Evolutionary conservation across 2,888 invertebrate species (phyloP), one percentile per base, ranked within the genome.

Genomic region (Linyphia triangularis): DNA sequence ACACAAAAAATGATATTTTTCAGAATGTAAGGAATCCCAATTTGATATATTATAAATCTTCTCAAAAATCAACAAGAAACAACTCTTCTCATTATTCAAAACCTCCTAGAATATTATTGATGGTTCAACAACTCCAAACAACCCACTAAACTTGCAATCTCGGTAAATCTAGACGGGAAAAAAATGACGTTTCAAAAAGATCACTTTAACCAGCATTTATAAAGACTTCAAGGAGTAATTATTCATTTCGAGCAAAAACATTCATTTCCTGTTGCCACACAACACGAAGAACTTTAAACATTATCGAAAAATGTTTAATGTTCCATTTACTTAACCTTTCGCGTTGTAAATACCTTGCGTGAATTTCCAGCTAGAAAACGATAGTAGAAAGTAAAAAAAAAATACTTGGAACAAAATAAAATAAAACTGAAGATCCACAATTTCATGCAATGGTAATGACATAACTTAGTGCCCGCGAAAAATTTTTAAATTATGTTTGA

Each of bases 281-380:
- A 40, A 0, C 22, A 43, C 33, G 22, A 40, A 40, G 70, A 70
- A 40, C 10, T 37, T 43, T 37, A n/a, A 40, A 40, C 70, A 70
- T 70, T 37, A 70, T 70, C 70, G 70, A 33, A 70, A 70, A 70
- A 70, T 43, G 40, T 70, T 70, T 70, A 70, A 70, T 70, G 70
- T 26, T 70, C 33, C 70, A 40, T 40, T 70, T 70, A 40, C 16
- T 16, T 40, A 43, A 70, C 37, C 19, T 33, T 22, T 24, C 30
- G 70, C 40, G 24, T 40, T 33, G 24, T 43, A 70, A 70, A 70
- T 40, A 24, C 24, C 24, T 70, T 24, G 24, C 40, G 22, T 13
- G 70, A n/a, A 65, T 65, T 7, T 40, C 24, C 22, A 22, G 40
- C 70, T 3, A 65, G 28, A n/a, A 65, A n/a, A 40, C 19, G 30